Base-by-base conservation (phyloP, 1,140 invertebrate species). In the Calycopis cecrops region DNA sequence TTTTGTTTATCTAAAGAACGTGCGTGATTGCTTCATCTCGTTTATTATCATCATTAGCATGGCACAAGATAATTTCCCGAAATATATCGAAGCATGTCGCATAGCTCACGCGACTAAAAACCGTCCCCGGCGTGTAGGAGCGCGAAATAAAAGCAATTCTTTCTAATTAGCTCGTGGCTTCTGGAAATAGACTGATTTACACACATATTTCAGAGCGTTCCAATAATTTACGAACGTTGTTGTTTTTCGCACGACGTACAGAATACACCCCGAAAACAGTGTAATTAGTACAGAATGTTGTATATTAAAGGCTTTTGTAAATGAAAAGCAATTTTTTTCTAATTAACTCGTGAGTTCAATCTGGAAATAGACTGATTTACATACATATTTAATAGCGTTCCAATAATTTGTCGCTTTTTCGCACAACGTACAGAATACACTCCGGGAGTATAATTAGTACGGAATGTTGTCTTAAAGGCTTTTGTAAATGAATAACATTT, bases 281-380 rank as follows among this genome's bases (percentile, higher is more conserved):
- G 6, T 28, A 28, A 28, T 28, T 28, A 28, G 21, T 28, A 28
- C 2, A 6, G 21, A 28, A 28, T 28, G 2, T 28, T 28, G 21
- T 28, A 28, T 28, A 2, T 2, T 6, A 28, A n/a, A n/a, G n/a
- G n/a, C n/a, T n/a, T n/a, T n/a, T n/a, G n/a, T n/a, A n/a, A n/a
- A n/a, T n/a, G n/a, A 86, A 86, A 83, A 85, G 76, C 78, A 78
- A 86, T 86, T 85, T 79, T n/a, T 86, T 86, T 86, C 76, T 86
- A 86, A 85, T 86, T 86, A 44, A 44, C 16, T 14, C 14, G 17
- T 16, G 40, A 16, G 2, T 28, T 28, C n/a, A n/a, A n/a, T n/a
- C 40, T 44, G 3, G 40, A 44, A 44, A 44, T 44, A 44, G 69
- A 51, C 71, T 85, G 76, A 81, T 84, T 84, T 84, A 84, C 73